A percentile compares a stretch with the other conserved stretches of the same genome.
These are phyloP conservation scores for Siniperca knerii DNA, from an alignment of 2,113 vertebrate species.

Conservation along the genomic window DNA sequence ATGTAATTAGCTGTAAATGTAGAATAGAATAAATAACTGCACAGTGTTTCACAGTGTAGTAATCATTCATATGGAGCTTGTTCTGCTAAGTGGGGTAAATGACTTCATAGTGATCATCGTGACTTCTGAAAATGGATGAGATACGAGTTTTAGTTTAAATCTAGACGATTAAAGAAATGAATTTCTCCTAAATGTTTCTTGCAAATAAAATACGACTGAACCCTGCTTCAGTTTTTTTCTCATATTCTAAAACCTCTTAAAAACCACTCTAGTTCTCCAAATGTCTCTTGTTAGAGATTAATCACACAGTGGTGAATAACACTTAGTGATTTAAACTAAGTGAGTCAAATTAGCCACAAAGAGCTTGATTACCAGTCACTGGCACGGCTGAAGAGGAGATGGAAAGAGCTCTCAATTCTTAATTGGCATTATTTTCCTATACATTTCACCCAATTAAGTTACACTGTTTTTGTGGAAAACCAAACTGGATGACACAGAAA, in stretches of 20 bases:
- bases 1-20: conserved; percentile 39
- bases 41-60: not conserved
- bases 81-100: conserved; percentile 52
- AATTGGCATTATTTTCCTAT: conserved; percentile 12
- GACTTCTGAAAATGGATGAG: conserved; percentile 36
- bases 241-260: conserved; percentile 5
- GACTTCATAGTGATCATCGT: conserved; percentile 9
- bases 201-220: conserved; percentile 23
- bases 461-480: not conserved
- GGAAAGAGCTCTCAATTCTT: conserved; percentile 15
- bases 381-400: conserved; percentile 1
- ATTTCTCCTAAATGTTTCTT: conserved; percentile 19
- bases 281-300: conserved; percentile 12
- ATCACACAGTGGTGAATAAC: conserved; percentile 18
- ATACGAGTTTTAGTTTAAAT: conserved; percentile 39
- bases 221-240: not conserved
- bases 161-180: conserved; percentile 27
- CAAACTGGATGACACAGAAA: not conserved
- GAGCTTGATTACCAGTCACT: conserved; percentile 8
- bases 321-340: conserved; percentile 37
- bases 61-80: conserved; percentile 25
- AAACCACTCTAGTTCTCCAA: not conserved
- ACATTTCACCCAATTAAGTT: conserved; percentile 20
- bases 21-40: conserved; percentile 40
- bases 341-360: conserved; percentile 37